Conservation (phyloP, 2,888 invertebrate species). For the Desoria tigrina region DNA sequence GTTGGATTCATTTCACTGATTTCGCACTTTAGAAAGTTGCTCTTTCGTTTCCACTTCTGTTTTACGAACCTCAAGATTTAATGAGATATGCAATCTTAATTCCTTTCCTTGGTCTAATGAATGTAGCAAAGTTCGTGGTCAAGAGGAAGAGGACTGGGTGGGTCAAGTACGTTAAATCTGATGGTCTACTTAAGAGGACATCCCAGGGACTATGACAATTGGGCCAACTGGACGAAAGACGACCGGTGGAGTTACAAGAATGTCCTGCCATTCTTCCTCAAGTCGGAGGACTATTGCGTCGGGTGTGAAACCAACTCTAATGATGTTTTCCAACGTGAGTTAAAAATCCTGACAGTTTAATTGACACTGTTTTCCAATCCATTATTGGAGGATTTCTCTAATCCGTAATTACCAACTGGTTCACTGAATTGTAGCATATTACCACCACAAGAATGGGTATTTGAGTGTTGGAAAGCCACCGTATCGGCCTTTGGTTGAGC, state of each 20-base stretch:
- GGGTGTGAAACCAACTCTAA: constrained; percentile 40
- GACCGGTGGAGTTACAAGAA: constrained; percentile 58
- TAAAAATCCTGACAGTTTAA: not conserved
- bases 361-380: no score
- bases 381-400: not conserved
- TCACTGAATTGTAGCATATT: constrained; percentile 29
- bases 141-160: constrained; percentile 74
- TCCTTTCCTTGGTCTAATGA: constrained; percentile 14
- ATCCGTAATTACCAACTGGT: not conserved
- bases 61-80: constrained; percentile 29
- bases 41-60: constrained; percentile 49
- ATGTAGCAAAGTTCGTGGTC: constrained; percentile 67
- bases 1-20: constrained; percentile 1
- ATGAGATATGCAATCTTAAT: constrained; percentile 47
- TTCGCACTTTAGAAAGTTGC: not conserved
- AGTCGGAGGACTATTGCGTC: constrained; percentile 51
- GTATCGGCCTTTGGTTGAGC: constrained; percentile 63
- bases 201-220: constrained; percentile 64
- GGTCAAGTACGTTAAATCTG: constrained; percentile 73
- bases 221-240: constrained; percentile 61
- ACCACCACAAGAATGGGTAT: constrained; percentile 39
- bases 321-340: constrained; percentile 49
- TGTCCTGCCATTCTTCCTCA: constrained; percentile 58
- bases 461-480: constrained; percentile 58
- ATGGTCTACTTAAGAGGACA: constrained; percentile 73